phyloP scores from a whole-genome alignment of 2,888 invertebrate species.

The Macrophya annulata region DNA sequence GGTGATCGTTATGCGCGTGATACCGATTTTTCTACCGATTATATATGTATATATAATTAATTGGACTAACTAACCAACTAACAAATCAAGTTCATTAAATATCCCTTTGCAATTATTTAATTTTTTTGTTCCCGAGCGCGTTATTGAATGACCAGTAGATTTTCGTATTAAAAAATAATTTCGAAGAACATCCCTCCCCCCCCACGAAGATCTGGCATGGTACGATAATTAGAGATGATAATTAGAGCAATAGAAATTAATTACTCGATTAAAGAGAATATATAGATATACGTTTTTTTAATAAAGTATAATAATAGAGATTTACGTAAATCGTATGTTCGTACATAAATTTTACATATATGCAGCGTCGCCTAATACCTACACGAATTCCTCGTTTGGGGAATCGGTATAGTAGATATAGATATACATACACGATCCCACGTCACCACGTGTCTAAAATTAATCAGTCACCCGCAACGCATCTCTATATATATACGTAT shows the following conservation, averaged over 20 bases:
- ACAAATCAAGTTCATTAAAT: not conserved
- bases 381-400: not conserved
- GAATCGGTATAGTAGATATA: not conserved
- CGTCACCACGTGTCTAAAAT: constrained; percentile 34
- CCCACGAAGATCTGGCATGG: not conserved
- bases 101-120: not conserved
- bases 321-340: not conserved
- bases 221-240: not conserved
- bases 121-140: not conserved
- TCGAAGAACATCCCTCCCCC: not conserved
- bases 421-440: not conserved
- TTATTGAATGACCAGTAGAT: not conserved
- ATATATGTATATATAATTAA: not conserved
- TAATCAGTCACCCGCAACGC: constrained; percentile 41
- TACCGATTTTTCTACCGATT: no score
- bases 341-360: not conserved
- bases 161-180: not conserved
- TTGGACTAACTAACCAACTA: not conserved
- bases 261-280: not conserved
- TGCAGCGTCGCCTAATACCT: not conserved
- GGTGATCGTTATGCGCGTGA: no score
- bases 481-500: not conserved
- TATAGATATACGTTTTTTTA: not conserved
- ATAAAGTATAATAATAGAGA: not conserved
- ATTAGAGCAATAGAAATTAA: not conserved